Conservation (phyloP, 2,888 invertebrate species). For the Lamproptera curius region DNA sequence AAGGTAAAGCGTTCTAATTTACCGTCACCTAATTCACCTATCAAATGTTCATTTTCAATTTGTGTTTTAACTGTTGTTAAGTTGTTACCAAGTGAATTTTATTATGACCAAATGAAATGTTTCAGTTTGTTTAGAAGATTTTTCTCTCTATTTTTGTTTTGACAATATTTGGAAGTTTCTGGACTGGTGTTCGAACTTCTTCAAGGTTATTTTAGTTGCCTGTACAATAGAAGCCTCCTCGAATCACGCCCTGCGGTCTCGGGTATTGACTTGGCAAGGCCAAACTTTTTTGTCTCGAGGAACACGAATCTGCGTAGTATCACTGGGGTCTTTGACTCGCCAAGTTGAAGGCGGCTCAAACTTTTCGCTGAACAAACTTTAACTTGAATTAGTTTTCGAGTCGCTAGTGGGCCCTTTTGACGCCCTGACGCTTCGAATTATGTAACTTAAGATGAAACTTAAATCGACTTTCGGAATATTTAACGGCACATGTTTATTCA, state of each 20-base stretch:
- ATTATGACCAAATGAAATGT: no score
- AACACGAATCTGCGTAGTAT: neutral
- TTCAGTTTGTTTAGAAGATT: no score
- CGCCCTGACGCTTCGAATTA: neutral
- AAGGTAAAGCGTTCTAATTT: no score
- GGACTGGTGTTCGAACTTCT: neutral
- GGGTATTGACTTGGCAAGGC: constrained; percentile 2
- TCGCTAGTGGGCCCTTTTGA: constrained; percentile 3
- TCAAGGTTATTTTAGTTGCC: neutral
- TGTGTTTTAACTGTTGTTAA: no score
- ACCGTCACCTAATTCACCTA: no score
- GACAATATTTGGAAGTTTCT: no score
- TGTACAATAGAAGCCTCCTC: neutral
- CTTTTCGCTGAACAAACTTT: constrained; percentile 7
- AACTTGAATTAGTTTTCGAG: constrained; percentile 8
- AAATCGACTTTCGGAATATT: no score
- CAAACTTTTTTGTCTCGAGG: constrained; percentile 5
- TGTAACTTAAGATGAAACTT: no score
- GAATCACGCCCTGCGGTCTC: neutral
- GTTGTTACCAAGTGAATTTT: no score
- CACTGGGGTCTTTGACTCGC: neutral
- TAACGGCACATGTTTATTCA: no score
- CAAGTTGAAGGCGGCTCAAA: constrained; percentile 2
- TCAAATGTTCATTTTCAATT: no score
- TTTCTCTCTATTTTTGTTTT: no score